Base-by-base conservation (phyloP, 2,113 vertebrate species). In the Paradisaea rubra region DNA sequence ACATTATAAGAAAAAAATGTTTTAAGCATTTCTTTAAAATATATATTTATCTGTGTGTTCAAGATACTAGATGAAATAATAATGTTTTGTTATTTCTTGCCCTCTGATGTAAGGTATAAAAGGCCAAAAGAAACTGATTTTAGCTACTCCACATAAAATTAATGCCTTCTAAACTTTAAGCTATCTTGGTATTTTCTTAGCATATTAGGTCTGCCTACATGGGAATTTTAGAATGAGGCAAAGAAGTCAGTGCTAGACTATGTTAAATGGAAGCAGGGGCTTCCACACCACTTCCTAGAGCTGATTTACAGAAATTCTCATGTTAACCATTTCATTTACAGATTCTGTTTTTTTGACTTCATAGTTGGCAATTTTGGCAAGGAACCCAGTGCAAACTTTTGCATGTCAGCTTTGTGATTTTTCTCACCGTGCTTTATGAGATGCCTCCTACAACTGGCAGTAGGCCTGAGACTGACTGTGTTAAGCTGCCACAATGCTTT, bases 271-370 rank as follows among this genome's bases (percentile, higher is more conserved):
- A 94, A 91, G 54, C 35, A 71, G 59, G 23, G n/a, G 20, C 49
- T 91, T 77, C 74, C 21, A 74, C 18, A 22, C 7, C 24, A 41
- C 37, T 74, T 88, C 72, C 68, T 91, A 52, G 79, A 74, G 22
- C 56, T 41, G 37, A 49, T 74, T 73, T 76, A 64, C 44, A 74
- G 72, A 84, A 94, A 93, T 90, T 84, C 53, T 45, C 63, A 12
- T 9, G 16, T 91, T 92, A 97, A 91, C 82, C 47, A 81, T 92
- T 93, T 94, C 9, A 31, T 78, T 83, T 92, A 68, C 53, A 72
- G 41, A 53, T 86, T 61, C 52, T 57, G 14, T 0, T 5, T 53
- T 86, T 66, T 89, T 87, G 20, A 78, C 41, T 94, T 86, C 25
- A 22, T 60, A 25, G 35, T 1, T 71, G 76, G 49, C 18, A 70